Evolutionary conservation across 2,888 invertebrate species (phyloP), one percentile per base, ranked within the genome.

Genomic region (Cryptocephalus primarius): DNA sequence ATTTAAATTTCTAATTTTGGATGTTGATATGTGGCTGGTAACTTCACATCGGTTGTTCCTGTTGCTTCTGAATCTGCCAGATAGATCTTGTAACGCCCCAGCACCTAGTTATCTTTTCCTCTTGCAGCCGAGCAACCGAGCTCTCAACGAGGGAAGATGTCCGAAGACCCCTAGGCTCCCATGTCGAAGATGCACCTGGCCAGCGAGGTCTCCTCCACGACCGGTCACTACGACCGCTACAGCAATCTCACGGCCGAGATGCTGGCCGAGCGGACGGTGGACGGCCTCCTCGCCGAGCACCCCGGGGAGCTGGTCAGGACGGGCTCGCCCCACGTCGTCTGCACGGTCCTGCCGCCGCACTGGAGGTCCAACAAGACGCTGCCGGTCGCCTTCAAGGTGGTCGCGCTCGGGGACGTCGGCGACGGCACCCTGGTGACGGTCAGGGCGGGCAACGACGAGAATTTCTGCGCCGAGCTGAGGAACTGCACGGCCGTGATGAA

Each of bases 301-400:
- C 90, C 91, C 6, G 91, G 91, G 33, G 94, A 94, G 71, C 74
- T 94, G 60, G 89, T 94, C 58, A 76, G 92, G 63, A 96, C 96
- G 34, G 82, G 89, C 58, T 90, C 90, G 65, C 96, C 96, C 32
- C 88, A 94, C 69, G 85, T 97, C 62, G 88, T 96, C 53, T 97
- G 96, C 72, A 92, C 95, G 34, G 88, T 89, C 40, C 73, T 97
- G 59, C 97, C 97, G 49, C 83, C 86, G 1, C 97, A 97, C 69
- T 97, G 97, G 96, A 79, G 97, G 55, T 93, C 94, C 45, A 99
- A 99, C 74, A 99, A 99, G 75, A 95, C 96, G 4, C 77, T 99
- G 51, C 97, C 97, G 42, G 85, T 91, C 49, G 93, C 95, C 45
- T 99, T 99, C 75, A 94, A 94, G 72, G 94, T 96, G 62, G 88